Conservation (phyloP, 2,113 vertebrate genomes). For the Phalacrocorax brasilianus region DNA sequence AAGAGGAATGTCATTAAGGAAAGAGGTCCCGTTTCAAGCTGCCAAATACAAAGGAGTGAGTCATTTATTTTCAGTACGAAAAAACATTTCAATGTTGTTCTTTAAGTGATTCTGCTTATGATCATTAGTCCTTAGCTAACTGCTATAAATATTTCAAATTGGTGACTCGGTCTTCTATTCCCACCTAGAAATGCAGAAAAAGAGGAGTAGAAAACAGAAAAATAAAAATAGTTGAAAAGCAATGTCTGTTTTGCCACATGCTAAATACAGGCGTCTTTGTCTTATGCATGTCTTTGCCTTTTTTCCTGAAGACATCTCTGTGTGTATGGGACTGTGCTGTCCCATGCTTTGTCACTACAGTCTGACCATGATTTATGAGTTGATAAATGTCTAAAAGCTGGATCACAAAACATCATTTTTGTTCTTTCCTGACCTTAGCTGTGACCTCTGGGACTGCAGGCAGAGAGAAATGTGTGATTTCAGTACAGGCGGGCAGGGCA, state of each 20-base stretch:
- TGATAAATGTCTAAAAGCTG: constrained; percentile 69
- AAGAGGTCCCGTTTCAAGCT: constrained; percentile 65
- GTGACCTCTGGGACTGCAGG: constrained; percentile 64
- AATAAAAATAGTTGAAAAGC: constrained; percentile 29
- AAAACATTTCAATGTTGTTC: constrained; percentile 60
- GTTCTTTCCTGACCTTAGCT: constrained; percentile 63
- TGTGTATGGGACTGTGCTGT: constrained; percentile 36
- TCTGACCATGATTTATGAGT: constrained; percentile 73
- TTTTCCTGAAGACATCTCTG: background rate
- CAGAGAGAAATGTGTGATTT: constrained; percentile 65
- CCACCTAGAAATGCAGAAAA: constrained; percentile 15
- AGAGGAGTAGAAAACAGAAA: constrained; percentile 2
- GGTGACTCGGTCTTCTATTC: background rate
- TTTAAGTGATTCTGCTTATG: constrained; percentile 57
- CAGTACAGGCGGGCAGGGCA: constrained; percentile 49
- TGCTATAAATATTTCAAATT: constrained; percentile 44
- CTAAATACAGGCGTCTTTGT: background rate
- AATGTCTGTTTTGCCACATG: constrained; percentile 8
- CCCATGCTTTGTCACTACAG: constrained; percentile 52
- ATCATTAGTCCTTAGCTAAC: constrained; percentile 51
- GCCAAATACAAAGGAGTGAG: constrained; percentile 61
- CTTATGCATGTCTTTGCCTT: background rate
- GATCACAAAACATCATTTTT: constrained; percentile 69
- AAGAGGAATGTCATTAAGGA: constrained; percentile 61
- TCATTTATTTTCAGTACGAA: constrained; percentile 65